These are phyloP conservation scores for Ceriagrion tenellum DNA, from an alignment of 2,888 invertebrate species.

Conservation along the genomic window DNA sequence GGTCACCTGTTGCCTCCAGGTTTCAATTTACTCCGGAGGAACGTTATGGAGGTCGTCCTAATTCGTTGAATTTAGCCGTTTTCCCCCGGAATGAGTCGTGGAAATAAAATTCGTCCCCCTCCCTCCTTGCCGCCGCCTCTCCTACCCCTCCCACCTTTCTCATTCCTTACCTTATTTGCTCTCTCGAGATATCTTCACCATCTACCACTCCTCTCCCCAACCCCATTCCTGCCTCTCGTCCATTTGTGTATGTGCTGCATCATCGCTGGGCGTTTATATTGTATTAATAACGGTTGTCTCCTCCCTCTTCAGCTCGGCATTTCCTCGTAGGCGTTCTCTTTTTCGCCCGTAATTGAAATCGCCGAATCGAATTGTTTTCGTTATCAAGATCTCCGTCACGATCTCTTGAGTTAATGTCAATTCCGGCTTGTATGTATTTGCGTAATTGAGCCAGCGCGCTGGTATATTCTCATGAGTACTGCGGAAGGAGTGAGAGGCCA, in stretches of 20 bases:
- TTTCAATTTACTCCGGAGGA: constrained; percentile 26
- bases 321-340: not conserved
- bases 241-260: constrained; percentile 54
- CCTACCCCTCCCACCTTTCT: not conserved
- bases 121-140: not conserved
- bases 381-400: constrained; percentile 4
- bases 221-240: not conserved
- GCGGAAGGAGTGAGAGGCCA: not conserved
- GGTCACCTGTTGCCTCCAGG: constrained; percentile 60
- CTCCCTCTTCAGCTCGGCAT: not conserved
- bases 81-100: constrained; percentile 19
- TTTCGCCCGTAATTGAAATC: constrained; percentile 7
- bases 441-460: not conserved
- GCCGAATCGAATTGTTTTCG: not conserved
- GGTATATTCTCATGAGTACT: not conserved
- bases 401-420: constrained; percentile 20
- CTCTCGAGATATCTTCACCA: constrained; percentile 45
- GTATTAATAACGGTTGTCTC: constrained; percentile 52
- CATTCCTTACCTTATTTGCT: constrained; percentile 37
- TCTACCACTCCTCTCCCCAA: constrained; percentile 49
- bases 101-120: not conserved
- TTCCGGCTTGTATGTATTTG: constrained; percentile 12
- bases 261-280: constrained; percentile 58
- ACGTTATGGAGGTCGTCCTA: constrained; percentile 10
- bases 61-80: constrained; percentile 44